Percentiles rank a stretch among this genome's conserved stretches.
These are phyloP conservation scores for Eupithecia exiguata DNA, from an alignment of 2,888 invertebrate genomes.

Conservation along the genomic window DNA sequence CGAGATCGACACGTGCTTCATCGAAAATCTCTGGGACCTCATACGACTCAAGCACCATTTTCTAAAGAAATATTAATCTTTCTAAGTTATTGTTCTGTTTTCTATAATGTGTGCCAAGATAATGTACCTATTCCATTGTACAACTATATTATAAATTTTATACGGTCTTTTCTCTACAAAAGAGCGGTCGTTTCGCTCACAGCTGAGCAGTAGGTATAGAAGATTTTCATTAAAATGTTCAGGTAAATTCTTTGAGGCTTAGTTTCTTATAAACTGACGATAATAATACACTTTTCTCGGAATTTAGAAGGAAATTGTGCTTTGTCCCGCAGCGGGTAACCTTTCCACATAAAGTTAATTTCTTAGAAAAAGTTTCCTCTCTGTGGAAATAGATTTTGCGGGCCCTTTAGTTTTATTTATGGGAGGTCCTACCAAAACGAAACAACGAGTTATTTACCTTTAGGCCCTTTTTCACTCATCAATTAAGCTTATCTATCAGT, in stretches of 20 bases:
- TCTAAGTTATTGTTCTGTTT: neutral
- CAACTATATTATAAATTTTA: slow-evolving; percentile 33
- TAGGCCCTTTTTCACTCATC: neutral
- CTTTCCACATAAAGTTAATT: neutral
- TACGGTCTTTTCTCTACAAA: slow-evolving; percentile 29
- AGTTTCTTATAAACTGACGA: slow-evolving; percentile 18
- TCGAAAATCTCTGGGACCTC: no score
- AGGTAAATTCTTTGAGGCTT: slow-evolving; percentile 28
- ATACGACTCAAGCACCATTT: no score
- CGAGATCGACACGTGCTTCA: no score
- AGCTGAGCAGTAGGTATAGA: slow-evolving; percentile 23
- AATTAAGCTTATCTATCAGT: neutral
- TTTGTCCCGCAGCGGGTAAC: neutral
- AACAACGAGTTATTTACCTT: neutral
- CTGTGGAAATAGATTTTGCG: neutral
- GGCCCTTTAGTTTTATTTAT: neutral
- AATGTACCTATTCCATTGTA: slow-evolving; percentile 11
- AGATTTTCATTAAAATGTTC: slow-evolving; percentile 33
- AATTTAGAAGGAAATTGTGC: neutral
- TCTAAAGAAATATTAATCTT: neutral
- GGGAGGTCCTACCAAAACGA: neutral
- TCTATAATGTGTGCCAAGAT: neutral
- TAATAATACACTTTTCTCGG: slow-evolving; percentile 5
- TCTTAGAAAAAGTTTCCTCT: neutral
- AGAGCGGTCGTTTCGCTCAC: slow-evolving; percentile 19